These are phyloP conservation scores for Origma solitaria DNA, from an alignment of 2,113 vertebrate species.

Conservation along the genomic window DNA sequence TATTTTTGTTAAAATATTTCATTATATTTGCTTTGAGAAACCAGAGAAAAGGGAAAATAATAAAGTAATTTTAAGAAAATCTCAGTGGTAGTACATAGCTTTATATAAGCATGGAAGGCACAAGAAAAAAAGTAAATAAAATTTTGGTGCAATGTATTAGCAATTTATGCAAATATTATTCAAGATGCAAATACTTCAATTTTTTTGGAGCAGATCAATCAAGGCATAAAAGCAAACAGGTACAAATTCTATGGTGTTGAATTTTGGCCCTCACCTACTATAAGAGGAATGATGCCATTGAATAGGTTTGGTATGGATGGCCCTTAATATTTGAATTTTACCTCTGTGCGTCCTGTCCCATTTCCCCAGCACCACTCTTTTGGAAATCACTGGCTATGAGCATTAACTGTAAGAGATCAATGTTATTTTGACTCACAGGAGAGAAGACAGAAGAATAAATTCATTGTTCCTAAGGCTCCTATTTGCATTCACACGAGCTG, in stretches of 20 bases:
- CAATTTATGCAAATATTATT: background rate
- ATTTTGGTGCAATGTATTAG: background rate
- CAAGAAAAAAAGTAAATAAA: background rate
- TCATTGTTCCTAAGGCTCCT: background rate
- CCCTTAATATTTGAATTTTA: background rate
- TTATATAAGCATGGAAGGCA: background rate
- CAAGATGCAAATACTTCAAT: background rate
- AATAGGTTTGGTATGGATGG: background rate
- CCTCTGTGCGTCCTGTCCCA: background rate
- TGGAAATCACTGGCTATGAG: background rate
- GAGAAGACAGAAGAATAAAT: background rate
- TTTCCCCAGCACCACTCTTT: background rate
- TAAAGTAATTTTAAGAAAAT: background rate
- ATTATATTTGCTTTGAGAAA: background rate
- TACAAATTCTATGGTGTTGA: background rate
- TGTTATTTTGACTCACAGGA: background rate
- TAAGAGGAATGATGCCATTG: background rate
- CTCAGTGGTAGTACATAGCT: background rate
- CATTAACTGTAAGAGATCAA: background rate
- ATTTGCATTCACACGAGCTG: background rate
- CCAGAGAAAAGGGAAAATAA: background rate
- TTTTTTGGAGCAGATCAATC: background rate
- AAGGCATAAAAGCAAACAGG: background rate
- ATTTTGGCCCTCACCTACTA: fast-evolving
- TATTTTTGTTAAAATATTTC: background rate